Evolutionary conservation across 2,797 vertebrate genomes (phyloP).

Genomic region (Scolopax rusticola): DNA sequence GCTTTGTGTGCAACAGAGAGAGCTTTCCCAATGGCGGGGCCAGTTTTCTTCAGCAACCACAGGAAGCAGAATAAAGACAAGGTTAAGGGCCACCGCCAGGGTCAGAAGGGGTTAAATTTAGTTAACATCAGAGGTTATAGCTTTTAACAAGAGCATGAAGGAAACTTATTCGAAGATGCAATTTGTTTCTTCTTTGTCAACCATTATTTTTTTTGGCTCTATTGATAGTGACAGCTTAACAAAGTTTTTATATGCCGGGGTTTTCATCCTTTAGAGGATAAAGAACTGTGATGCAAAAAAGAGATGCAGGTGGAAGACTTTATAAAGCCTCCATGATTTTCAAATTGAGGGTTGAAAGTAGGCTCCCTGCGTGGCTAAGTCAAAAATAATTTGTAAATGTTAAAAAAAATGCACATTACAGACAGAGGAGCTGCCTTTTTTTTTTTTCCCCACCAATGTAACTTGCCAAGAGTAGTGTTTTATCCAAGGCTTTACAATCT

Average conservation of each 20-base stretch:
- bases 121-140: constrained; percentile 85
- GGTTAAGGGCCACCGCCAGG: constrained; percentile 79
- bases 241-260: constrained; percentile 81
- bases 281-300: constrained; percentile 78
- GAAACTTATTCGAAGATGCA: constrained; percentile 81
- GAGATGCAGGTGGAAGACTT: constrained; percentile 84
- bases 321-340: constrained; percentile 83
- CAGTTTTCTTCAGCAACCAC: constrained; percentile 75
- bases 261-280: constrained; percentile 81
- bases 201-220: constrained; percentile 77
- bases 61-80: constrained; percentile 81
- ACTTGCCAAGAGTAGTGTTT: constrained; percentile 47
- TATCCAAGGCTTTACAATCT: neutral
- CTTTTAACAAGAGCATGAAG: constrained; percentile 84
- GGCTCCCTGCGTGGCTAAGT: constrained; percentile 80
- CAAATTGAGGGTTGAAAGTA: constrained; percentile 80
- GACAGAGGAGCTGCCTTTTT: constrained; percentile 6
- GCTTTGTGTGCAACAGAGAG: constrained; percentile 82
- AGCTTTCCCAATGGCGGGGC: constrained; percentile 75
- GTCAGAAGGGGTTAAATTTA: constrained; percentile 83
- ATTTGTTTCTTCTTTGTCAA: constrained; percentile 86
- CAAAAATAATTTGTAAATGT: constrained; percentile 81
- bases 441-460: neutral
- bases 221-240: constrained; percentile 85
- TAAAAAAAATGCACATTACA: constrained; percentile 54